Conservation (phyloP, 2,888 invertebrate species). For the Morinoia aosen region DNA sequence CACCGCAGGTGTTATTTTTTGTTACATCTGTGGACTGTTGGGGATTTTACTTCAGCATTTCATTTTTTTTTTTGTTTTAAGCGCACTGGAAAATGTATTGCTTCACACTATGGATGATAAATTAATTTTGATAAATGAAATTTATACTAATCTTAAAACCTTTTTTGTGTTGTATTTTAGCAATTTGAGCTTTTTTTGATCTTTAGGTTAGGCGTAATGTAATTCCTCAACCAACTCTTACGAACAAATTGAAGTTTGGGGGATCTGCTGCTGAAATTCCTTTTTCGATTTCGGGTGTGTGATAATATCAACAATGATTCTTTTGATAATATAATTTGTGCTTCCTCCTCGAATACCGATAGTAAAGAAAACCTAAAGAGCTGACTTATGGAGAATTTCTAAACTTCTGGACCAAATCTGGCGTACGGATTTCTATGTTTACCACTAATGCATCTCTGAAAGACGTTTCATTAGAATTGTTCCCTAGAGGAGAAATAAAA, state of each 20-base stretch:
- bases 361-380: background rate
- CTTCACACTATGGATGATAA: background rate
- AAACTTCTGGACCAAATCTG: conserved; percentile 9
- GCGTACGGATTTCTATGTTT: background rate
- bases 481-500: background rate
- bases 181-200: background rate
- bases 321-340: background rate
- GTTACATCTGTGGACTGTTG: background rate
- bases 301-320: background rate
- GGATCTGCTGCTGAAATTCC: background rate
- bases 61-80: background rate
- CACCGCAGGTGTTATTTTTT: background rate
- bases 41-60: background rate
- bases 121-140: background rate
- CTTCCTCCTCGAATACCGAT: background rate
- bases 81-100: background rate
- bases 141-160: background rate
- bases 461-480: background rate
- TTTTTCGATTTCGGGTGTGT: background rate
- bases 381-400: background rate
- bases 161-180: background rate
- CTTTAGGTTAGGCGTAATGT: background rate
- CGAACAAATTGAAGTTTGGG: background rate
- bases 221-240: background rate
- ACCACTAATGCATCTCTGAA: background rate